phyloP scores from a whole-genome alignment of 2,888 invertebrate species.

The Eledone cirrhosa region DNA sequence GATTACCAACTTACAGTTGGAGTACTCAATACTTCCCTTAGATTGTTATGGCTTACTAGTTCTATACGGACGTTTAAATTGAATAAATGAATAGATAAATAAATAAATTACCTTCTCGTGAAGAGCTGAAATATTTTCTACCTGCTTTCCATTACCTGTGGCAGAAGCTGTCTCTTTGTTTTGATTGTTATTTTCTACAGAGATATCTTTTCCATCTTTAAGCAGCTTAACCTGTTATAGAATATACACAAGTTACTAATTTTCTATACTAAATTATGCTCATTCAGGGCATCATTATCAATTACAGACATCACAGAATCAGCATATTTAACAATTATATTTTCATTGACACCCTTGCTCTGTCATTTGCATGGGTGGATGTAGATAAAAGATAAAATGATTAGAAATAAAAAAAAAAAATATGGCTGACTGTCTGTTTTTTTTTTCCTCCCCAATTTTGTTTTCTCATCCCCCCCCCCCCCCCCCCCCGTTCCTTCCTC shows the following conservation, averaged over 20 bases:
- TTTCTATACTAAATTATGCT: not conserved
- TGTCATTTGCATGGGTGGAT: no score
- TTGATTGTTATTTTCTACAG: slow-evolving; percentile 26
- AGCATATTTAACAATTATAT: not conserved
- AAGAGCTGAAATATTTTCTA: slow-evolving; percentile 39
- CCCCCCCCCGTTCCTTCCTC: no score
- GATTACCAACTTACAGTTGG: no score
- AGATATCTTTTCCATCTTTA: slow-evolving; percentile 64
- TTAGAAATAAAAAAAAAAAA: not conserved
- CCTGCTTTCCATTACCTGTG: not conserved
- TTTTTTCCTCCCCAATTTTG: no score
- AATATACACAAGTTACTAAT: not conserved
- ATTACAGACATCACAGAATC: not conserved
- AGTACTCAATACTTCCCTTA: no score
- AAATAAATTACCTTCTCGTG: slow-evolving; percentile 54
- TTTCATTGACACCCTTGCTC: no score
- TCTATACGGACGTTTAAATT: no score
- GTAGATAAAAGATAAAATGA: not conserved
- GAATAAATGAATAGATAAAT: not conserved
- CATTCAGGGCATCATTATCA: not conserved
- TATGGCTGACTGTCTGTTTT: no score
- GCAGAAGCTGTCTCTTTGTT: slow-evolving; percentile 38
- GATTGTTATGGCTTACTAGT: no score
- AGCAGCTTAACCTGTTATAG: slow-evolving; percentile 55
- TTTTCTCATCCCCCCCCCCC: no score